Evolutionary conservation across 1,140 invertebrate species (phyloP).

Genomic region (Sarcophaga bullata): DNA sequence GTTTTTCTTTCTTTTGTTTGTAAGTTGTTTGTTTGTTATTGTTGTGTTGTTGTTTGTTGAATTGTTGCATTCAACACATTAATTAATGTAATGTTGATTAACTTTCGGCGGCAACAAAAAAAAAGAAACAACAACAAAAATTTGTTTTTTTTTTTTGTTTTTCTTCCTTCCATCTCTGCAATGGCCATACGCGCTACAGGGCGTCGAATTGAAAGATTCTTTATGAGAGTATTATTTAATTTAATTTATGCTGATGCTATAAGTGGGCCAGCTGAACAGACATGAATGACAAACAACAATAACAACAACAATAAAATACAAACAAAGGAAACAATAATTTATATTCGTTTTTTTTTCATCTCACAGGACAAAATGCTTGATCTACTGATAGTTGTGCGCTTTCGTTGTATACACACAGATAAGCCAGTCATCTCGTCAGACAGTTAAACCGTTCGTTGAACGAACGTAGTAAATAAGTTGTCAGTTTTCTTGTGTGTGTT

Average conservation of each 20-base stretch:
- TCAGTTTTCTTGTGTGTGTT: too few relatives aligned
- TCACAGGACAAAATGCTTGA: not conserved
- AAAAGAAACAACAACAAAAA: not conserved
- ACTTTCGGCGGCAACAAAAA: not conserved
- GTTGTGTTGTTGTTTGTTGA: not conserved
- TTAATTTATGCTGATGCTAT: conserved; percentile 13
- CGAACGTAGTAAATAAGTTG: not conserved
- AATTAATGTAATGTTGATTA: conserved; percentile 6
- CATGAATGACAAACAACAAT: not conserved
- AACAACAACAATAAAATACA: not conserved
- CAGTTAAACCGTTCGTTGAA: not conserved
- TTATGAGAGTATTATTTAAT: not conserved
- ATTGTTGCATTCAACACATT: not conserved
- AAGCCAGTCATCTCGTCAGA: not conserved
- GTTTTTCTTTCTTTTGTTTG: too few relatives aligned
- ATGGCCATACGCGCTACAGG: too few relatives aligned
- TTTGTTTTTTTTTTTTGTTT: not conserved
- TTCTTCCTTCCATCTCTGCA: not conserved
- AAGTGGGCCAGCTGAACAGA: conserved; percentile 10
- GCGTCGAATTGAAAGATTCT: too few relatives aligned
- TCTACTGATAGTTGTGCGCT: not conserved
- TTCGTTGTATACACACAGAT: not conserved
- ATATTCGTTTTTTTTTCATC: not conserved
- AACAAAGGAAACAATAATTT: conserved; percentile 10
- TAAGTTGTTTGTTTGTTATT: not conserved